Conservation (phyloP, 2,113 vertebrate species). For the Pluvialis apricaria region DNA sequence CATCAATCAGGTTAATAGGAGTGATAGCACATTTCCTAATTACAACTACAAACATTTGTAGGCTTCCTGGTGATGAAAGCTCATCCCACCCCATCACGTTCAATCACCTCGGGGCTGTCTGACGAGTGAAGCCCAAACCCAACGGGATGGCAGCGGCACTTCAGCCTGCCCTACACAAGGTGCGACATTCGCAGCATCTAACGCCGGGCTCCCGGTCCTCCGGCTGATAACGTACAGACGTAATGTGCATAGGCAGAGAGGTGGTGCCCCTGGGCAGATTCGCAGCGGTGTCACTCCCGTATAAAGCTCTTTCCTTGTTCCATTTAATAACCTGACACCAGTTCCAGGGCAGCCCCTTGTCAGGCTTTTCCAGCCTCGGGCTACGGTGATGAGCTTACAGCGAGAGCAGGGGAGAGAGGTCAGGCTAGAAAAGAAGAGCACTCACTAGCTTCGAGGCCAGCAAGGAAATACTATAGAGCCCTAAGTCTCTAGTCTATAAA, state of each 20-base stretch:
- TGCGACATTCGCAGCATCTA: neutral
- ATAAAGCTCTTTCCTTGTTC: neutral
- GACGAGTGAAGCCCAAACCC: neutral
- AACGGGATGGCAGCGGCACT: neutral
- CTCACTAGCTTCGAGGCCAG: neutral
- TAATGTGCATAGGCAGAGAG: neutral
- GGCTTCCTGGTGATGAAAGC: conserved; percentile 21
- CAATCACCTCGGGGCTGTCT: neutral
- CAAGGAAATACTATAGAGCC: neutral
- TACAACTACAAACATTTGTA: conserved; percentile 43
- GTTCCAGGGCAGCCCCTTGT: neutral
- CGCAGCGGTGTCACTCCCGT: neutral
- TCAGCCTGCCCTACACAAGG: neutral
- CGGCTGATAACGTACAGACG: neutral
- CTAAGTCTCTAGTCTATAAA: neutral
- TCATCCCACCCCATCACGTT: neutral
- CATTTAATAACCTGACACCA: conserved; percentile 10
- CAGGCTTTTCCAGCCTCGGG: neutral
- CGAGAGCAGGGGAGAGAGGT: neutral
- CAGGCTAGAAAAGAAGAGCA: neutral
- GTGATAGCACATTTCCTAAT: conserved; percentile 38
- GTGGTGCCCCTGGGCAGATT: neutral
- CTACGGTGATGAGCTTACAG: neutral
- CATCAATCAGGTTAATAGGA: conserved; percentile 53
- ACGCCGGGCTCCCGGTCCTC: neutral